Percentiles rank a stretch among this genome's conserved stretches.
Conservation (phyloP, 2,113 vertebrate species). For the Rhinolophus sinicus region DNA sequence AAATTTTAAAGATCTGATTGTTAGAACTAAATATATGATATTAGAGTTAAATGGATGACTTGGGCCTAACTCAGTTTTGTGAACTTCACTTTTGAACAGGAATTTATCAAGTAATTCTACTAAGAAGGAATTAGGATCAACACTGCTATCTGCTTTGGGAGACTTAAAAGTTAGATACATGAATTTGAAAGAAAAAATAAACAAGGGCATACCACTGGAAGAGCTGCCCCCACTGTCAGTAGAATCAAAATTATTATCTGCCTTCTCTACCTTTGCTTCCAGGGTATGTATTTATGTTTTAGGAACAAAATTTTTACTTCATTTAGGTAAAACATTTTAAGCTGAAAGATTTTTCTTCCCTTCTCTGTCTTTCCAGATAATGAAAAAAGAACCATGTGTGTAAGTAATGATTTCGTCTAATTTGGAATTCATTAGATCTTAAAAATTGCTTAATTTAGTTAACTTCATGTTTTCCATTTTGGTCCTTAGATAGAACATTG, state of each 20-base stretch:
- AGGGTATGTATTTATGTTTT: slow-evolving; percentile 56
- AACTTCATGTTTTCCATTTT: slow-evolving; percentile 30
- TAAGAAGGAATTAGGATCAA: slow-evolving; percentile 62
- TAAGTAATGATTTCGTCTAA: slow-evolving; percentile 77
- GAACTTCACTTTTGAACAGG: slow-evolving; percentile 71
- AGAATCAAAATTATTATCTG: slow-evolving; percentile 70
- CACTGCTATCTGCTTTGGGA: slow-evolving; percentile 68
- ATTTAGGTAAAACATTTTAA: slow-evolving; percentile 43
- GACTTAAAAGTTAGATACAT: slow-evolving; percentile 79
- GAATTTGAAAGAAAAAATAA: slow-evolving; percentile 75
- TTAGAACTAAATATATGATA: background rate
- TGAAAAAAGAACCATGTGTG: slow-evolving; percentile 63
- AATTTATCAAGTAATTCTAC: slow-evolving; percentile 37
- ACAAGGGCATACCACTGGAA: slow-evolving; percentile 74
- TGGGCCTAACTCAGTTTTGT: slow-evolving; percentile 44
- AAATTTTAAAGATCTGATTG: background rate
- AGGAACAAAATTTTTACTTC: slow-evolving; percentile 10
- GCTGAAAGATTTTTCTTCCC: background rate
- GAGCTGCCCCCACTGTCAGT: slow-evolving; percentile 80
- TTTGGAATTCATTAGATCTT: slow-evolving; percentile 12
- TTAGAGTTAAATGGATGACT: background rate
- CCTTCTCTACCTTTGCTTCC: slow-evolving; percentile 66
- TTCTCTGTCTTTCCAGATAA: slow-evolving; percentile 73
- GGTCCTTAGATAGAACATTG: background rate
- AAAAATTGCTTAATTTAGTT: background rate